Evolutionary conservation across 2,113 vertebrate genomes (phyloP), one percentile per base, ranked within the genome.

Genomic region (Chaetops frenatus): DNA sequence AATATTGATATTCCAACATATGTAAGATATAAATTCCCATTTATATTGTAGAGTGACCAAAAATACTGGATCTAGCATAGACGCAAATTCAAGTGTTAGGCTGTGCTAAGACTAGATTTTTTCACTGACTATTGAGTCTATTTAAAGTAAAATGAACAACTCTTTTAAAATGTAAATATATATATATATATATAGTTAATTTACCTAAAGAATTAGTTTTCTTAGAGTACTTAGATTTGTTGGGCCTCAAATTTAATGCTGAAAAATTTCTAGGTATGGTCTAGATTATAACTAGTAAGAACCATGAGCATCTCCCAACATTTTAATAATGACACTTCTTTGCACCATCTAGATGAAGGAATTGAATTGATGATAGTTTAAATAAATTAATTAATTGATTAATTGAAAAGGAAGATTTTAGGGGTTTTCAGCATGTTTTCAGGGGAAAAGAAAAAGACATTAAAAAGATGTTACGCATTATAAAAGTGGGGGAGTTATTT

Each of bases 181-280:
- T n/a, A n/a, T n/a, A 44, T 44, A 47, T 66, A 40, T n/a, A 10
- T 81, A 29, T 78, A 27, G 12, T 47, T 94, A 31, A 69, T 80
- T 90, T 94, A 60, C 25, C 64, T 74, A 64, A 74, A 47, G 15
- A n/a, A 12, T 48, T 93, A n/a, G 40, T 81, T 89, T 91, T 50
- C 35, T 56, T 74, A 25, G 6, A 54, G 12, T 33, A 51, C 48
- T 47, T 56, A 60, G 36, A 33, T 71, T 14, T 72, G 31, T 76
- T 81, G 56, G 12, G 23, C 22, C 57, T 89, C 18, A 56, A 8
- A 71, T 70, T 73, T 54, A 61, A 44, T 77, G 47, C 31, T 90
- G 64, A 90, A 83, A 66, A 54, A 4, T 47, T 16, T 77, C 58
- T 69, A n/a, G 5, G 7, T 74, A 81, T 64, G 10, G 5, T 76